A percentile compares a stretch with the other conserved stretches of the same genome.
Evolutionary conservation across 1,140 invertebrate genomes (phyloP).

Genomic region (Microplitis demolitor): DNA sequence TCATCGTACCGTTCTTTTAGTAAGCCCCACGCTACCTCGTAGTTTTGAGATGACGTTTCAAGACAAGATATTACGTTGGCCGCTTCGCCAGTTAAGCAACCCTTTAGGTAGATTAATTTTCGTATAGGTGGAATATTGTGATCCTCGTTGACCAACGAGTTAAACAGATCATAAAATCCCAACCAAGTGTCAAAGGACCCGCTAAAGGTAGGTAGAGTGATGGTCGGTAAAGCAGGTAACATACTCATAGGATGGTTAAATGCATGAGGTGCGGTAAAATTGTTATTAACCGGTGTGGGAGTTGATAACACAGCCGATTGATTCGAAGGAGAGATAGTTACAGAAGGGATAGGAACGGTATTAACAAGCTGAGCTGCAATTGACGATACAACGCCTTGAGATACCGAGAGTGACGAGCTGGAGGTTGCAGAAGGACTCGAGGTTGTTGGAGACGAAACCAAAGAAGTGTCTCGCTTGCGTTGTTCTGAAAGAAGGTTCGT

Average conservation of each 20-base stretch:
- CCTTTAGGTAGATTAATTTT: conserved; percentile 29
- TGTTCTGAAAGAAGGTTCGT: not conserved
- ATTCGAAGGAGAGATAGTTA: too few species aligned
- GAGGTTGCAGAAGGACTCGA: too few species aligned
- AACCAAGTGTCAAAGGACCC: conserved; percentile 33
- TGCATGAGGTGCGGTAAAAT: not conserved
- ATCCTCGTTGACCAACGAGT: conserved; percentile 24
- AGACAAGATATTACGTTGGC: conserved; percentile 28
- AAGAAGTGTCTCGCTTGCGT: not conserved
- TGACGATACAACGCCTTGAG: too few species aligned
- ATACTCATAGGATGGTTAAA: not conserved
- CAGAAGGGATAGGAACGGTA: too few species aligned
- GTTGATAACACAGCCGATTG: too few species aligned
- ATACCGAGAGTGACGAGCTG: too few species aligned
- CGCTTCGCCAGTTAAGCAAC: conserved; percentile 25
- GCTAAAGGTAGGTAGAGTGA: conserved; percentile 29
- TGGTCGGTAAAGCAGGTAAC: conserved; percentile 11
- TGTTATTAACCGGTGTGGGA: too few species aligned
- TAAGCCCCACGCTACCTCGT: conserved; percentile 33
- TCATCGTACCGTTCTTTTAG: conserved; percentile 32
- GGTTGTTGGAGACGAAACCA: too few species aligned
- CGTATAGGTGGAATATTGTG: conserved; percentile 12
- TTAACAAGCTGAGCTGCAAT: too few species aligned
- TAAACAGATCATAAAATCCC: conserved; percentile 32
- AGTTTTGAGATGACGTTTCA: conserved; percentile 29